These are phyloP conservation scores for Myopa tessellatipennis DNA, from an alignment of 2,888 invertebrate species.

Conservation along the genomic window DNA sequence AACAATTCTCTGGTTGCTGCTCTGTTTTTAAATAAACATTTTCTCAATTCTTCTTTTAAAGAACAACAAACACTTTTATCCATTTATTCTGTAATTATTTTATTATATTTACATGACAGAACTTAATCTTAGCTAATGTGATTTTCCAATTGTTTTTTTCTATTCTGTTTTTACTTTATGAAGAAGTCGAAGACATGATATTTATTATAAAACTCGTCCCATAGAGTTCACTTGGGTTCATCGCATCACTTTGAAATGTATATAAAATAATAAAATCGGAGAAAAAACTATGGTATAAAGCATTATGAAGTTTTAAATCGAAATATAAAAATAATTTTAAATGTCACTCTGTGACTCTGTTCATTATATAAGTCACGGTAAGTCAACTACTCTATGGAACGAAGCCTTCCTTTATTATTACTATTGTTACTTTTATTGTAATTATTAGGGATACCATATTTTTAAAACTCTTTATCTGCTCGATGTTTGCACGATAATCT, in stretches of 20 bases:
- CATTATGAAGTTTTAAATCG: neutral
- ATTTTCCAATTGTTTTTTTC: too few relatives aligned
- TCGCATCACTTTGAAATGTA: too few relatives aligned
- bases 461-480: slow-evolving; percentile 55
- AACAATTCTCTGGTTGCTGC: neutral
- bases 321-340: neutral
- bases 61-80: neutral
- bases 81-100: slow-evolving; percentile 1
- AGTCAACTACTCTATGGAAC: too few relatives aligned
- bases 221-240: too few relatives aligned
- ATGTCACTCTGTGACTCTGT: neutral
- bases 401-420: neutral
- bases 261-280: neutral
- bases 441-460: neutral
- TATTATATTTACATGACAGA: too few relatives aligned
- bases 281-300: neutral
- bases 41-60: neutral
- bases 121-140: too few relatives aligned
- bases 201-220: too few relatives aligned
- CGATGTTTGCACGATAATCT: slow-evolving; percentile 64
- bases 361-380: too few relatives aligned
- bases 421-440: neutral
- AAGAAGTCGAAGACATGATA: too few relatives aligned
- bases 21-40: neutral
- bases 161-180: too few relatives aligned